Conservation (phyloP, 1,140 invertebrate species). For the Musca vetustissima region DNA sequence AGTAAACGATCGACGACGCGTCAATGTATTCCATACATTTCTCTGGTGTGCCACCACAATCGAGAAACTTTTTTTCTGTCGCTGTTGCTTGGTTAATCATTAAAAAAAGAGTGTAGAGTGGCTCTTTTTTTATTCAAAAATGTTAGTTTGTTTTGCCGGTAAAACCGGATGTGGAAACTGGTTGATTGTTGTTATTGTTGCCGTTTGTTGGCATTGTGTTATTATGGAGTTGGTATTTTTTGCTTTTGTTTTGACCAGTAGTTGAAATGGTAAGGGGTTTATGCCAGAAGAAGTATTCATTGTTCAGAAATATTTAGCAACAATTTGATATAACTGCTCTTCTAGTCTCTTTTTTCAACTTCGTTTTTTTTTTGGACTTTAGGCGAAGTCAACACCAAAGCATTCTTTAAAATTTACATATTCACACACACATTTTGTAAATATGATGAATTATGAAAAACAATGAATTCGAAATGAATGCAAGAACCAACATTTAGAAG, state of each 20-base stretch:
- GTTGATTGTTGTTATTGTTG: constrained; percentile 2
- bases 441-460: too few relatives aligned
- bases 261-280: background rate
- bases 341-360: background rate
- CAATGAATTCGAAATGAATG: too few relatives aligned
- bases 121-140: too few relatives aligned
- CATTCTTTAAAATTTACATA: too few relatives aligned
- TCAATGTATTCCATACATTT: background rate
- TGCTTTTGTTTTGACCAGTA: background rate
- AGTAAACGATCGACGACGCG: too few relatives aligned
- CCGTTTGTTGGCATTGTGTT: too few relatives aligned
- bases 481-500: too few relatives aligned
- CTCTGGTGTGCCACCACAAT: background rate
- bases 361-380: background rate
- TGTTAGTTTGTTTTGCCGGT: background rate
- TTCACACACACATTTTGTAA: too few relatives aligned
- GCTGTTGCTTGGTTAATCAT: constrained; percentile 10
- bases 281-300: background rate
- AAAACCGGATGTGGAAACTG: constrained; percentile 22
- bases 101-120: background rate
- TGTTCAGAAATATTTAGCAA: constrained; percentile 18
- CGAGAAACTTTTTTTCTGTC: background rate
- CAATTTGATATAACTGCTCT: constrained; percentile 16
- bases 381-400: too few relatives aligned
- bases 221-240: too few relatives aligned